Evolutionary conservation across 2,797 vertebrate species (phyloP), one percentile per base, ranked within the genome.

Genomic region (Sebastes jordani): DNA sequence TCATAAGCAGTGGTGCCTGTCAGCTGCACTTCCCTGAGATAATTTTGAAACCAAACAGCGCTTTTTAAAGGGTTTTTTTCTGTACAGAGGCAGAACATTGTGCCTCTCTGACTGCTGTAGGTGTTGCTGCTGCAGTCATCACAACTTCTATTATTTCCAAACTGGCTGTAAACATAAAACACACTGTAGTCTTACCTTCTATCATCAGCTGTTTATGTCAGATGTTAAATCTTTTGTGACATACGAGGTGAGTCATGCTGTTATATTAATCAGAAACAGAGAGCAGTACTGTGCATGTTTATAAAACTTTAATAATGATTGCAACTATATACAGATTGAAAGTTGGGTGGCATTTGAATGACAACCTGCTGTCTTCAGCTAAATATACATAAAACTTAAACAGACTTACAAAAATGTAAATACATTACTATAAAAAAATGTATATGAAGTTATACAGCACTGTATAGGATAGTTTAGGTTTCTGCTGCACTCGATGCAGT

Each of bases 81-180:
- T 34, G 4, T 9, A 27, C 11, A 32, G 9, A 30, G 42, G 58
- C 11, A 56, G 42, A 61, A 64, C 9, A 32, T 13, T 4, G 23
- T 7, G 0, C 14, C 11, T 32, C 13, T 64, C 6, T 61, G 23
- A 27, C 10, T 55, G 20, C n/a, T 58, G 42, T 18, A 42, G 61
- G 18, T 38, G 25, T 68, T 62, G 2, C 23, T 61, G 46, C 2
- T 65, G 13, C 14, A 20, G 23, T 66, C 54, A 52, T 66, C 34
- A 55, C n/a, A 76, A 64, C 76, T 78, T 74, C 55, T 81, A n/a
- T 7, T 80, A 74, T 82, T 70, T 69, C 14, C 9, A 20, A 34
- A 62, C 3, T n/a, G 1, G 16, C 11, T 62, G 38, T 1, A n/a
- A 65, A 23, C 3, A 46, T 13, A 22, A 36, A 52, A n/a, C 22